Evolutionary conservation across 2,888 invertebrate species (phyloP).

Genomic region (Drosophila mimica): DNA sequence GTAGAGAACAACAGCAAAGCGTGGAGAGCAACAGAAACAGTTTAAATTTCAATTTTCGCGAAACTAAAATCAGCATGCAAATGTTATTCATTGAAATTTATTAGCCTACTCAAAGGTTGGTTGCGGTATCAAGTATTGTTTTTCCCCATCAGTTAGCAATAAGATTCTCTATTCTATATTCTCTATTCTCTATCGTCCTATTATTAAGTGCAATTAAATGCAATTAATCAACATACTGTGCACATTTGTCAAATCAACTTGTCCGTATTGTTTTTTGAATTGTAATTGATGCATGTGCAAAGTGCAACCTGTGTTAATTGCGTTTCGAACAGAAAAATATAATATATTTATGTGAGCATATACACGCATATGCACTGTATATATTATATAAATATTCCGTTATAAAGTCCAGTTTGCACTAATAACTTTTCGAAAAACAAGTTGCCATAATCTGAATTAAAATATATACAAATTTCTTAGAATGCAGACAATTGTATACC

Average conservation of each 20-base stretch:
- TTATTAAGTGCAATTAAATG: conserved; percentile 57
- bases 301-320: conserved; percentile 42
- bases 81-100: conserved; percentile 64
- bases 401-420: neutral
- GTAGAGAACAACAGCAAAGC: neutral
- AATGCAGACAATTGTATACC: conserved; percentile 2
- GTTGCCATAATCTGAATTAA: neutral
- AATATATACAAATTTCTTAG: neutral
- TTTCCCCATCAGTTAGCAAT: neutral
- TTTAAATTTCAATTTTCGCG: conserved; percentile 46
- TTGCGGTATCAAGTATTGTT: neutral
- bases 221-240: neutral
- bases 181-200: neutral
- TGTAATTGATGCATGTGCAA: conserved; percentile 37
- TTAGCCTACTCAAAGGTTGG: conserved; percentile 32
- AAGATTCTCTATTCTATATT: neutral
- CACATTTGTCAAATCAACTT: neutral
- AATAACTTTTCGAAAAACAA: neutral
- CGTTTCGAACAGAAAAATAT: conserved; percentile 19
- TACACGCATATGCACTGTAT: neutral
- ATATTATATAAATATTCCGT: neutral
- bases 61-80: conserved; percentile 47
- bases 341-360: neutral
- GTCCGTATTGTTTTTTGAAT: neutral
- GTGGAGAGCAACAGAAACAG: neutral